Evolutionary conservation across 2,113 vertebrate species (phyloP).

Genomic region (Leucopsar rothschildi): DNA sequence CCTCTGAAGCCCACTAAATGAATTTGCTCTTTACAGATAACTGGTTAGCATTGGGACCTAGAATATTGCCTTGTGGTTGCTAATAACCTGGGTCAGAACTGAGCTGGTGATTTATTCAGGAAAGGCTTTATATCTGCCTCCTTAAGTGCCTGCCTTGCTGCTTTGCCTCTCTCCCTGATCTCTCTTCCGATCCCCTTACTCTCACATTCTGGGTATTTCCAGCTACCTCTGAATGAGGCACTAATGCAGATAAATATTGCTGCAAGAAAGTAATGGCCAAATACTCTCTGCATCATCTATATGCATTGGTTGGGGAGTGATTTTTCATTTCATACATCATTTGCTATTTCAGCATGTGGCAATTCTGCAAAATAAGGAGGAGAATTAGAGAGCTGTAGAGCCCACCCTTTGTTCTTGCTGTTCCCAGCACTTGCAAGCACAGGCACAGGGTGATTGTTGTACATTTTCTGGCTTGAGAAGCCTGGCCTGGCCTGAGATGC

Average conservation of each 20-base stretch:
- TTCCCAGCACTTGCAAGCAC: not conserved
- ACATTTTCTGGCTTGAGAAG: not conserved
- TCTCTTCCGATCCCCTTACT: not conserved
- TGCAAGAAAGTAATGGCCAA: conserved; percentile 37
- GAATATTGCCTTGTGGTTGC: not conserved
- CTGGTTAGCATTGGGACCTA: not conserved
- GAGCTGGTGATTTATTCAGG: not conserved
- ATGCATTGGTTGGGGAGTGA: conserved; percentile 34
- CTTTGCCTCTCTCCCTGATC: not conserved
- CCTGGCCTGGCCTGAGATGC: not conserved
- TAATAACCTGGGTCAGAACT: not conserved
- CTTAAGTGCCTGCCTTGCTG: not conserved
- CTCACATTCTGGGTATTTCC: conserved; percentile 15
- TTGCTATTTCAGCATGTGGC: conserved; percentile 53
- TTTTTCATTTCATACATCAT: conserved; percentile 68
- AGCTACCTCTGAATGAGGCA: conserved; percentile 25
- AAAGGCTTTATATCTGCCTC: not conserved
- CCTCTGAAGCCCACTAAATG: not conserved
- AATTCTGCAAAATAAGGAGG: conserved; percentile 49
- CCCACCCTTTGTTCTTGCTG: not conserved
- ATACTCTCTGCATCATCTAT: conserved; percentile 42
- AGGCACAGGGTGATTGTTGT: not conserved
- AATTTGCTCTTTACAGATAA: not conserved
- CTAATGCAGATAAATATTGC: conserved; percentile 62
- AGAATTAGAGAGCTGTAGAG: conserved; percentile 20